These are phyloP conservation scores for Tenthredo amoena DNA, from an alignment of 2,888 invertebrate genomes.

Conservation along the genomic window DNA sequence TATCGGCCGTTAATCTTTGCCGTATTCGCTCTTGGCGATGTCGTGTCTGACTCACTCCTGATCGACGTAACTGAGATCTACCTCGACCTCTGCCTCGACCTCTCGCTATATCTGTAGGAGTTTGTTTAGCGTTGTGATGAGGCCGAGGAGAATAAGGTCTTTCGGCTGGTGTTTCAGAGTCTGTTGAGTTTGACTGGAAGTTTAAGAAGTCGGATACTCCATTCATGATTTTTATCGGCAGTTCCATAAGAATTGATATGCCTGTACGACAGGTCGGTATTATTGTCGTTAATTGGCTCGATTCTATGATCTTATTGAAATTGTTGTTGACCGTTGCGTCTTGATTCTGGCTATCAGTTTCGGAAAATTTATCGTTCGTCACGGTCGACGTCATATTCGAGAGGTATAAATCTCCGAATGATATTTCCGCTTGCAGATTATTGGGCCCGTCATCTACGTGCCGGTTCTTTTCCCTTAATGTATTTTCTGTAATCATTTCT, in stretches of 20 bases:
- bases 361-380: neutral
- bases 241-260: constrained; percentile 49
- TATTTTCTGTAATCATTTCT: constrained; percentile 29
- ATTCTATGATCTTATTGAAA: constrained; percentile 30
- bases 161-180: constrained; percentile 58
- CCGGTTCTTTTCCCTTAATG: neutral
- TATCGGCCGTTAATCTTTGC: constrained; percentile 64
- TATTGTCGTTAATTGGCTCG: constrained; percentile 13
- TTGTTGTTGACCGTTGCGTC: neutral
- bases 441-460: constrained; percentile 10
- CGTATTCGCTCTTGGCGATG: constrained; percentile 67
- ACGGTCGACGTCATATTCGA: constrained; percentile 9
- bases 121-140: constrained; percentile 55
- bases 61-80: constrained; percentile 67
- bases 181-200: constrained; percentile 53
- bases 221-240: constrained; percentile 60
- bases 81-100: constrained; percentile 67
- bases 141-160: constrained; percentile 56
- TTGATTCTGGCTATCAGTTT: neutral
- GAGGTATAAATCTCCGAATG: constrained; percentile 3
- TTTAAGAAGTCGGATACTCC: constrained; percentile 58
- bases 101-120: constrained; percentile 61
- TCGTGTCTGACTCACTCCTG: constrained; percentile 70
- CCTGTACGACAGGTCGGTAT: constrained; percentile 1
- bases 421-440: neutral